A percentile compares a stretch with the other conserved stretches of the same genome.
These are phyloP conservation scores for Coptodon bakossiorum DNA, from an alignment of 2,113 vertebrate species.

Conservation along the genomic window DNA sequence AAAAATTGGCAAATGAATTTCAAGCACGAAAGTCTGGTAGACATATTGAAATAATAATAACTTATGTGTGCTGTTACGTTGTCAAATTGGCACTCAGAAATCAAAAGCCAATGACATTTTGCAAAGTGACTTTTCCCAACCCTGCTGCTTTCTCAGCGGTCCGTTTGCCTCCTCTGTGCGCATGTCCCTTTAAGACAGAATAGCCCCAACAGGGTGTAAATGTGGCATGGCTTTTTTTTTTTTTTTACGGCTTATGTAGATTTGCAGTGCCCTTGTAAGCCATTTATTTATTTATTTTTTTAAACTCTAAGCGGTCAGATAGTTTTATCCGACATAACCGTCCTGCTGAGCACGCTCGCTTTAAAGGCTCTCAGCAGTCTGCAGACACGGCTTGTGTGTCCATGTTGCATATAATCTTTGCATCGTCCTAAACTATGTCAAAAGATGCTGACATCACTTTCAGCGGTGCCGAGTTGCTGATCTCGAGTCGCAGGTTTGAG, in stretches of 20 bases:
- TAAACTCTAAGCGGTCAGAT: slow-evolving; percentile 37
- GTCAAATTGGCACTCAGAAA: neutral
- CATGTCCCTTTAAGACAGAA: slow-evolving; percentile 78
- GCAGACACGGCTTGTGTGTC: slow-evolving; percentile 20
- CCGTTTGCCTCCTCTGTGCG: slow-evolving; percentile 62
- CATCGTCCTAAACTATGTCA: slow-evolving; percentile 20
- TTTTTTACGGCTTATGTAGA: slow-evolving; percentile 55
- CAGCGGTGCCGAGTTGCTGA: neutral
- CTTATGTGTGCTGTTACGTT: neutral
- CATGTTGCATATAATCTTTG: slow-evolving; percentile 7
- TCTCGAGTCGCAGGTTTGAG: neutral
- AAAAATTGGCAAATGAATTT: neutral
- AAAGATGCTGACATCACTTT: slow-evolving; percentile 5
- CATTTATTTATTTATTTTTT: slow-evolving; percentile 47
- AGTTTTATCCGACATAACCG: slow-evolving; percentile 26
- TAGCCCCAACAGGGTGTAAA: slow-evolving; percentile 42
- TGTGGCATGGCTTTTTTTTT: slow-evolving; percentile 65
- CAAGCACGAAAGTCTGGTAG: neutral
- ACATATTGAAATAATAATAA: neutral
- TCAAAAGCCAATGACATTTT: neutral
- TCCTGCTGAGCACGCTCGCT: slow-evolving; percentile 2
- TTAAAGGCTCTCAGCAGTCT: slow-evolving; percentile 23
- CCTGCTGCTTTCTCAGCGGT: slow-evolving; percentile 53
- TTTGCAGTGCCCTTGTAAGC: slow-evolving; percentile 58
- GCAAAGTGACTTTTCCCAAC: slow-evolving; percentile 34